These are phyloP conservation scores for Lophura nycthemera DNA, from an alignment of 2,113 vertebrate species.

Conservation along the genomic window DNA sequence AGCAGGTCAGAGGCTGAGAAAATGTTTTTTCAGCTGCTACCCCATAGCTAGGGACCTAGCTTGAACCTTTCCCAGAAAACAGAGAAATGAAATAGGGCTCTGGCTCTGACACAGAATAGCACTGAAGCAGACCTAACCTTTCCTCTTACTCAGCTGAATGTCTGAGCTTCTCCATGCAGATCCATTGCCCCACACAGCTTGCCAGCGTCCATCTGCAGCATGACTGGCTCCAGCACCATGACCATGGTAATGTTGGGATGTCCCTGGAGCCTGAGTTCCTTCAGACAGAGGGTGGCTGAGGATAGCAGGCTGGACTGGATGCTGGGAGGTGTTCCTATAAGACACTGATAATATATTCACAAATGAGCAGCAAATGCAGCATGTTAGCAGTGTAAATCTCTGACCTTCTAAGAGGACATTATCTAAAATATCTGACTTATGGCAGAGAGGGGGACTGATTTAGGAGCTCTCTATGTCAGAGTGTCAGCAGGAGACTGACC, in stretches of 20 bases:
- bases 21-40: rapidly evolving
- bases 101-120: neutral
- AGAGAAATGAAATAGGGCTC: neutral
- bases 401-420: neutral
- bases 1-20: neutral
- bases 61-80: neutral
- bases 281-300: neutral
- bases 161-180: neutral
- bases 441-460: neutral
- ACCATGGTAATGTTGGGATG: neutral
- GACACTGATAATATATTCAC: neutral
- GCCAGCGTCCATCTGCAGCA: neutral
- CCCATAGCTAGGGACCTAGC: neutral
- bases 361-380: neutral
- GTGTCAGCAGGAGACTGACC: neutral
- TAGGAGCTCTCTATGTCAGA: neutral
- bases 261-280: neutral
- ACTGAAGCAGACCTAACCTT: neutral
- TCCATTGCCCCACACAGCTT: neutral
- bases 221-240: neutral
- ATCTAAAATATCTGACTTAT: neutral
- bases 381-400: neutral
- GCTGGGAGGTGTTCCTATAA: neutral
- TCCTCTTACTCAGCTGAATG: neutral
- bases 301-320: neutral